A percentile compares a stretch with the other conserved stretches of the same genome.
phyloP scores from a whole-genome alignment of 2,888 invertebrate species.

The Melangyna quadrimaculata region DNA sequence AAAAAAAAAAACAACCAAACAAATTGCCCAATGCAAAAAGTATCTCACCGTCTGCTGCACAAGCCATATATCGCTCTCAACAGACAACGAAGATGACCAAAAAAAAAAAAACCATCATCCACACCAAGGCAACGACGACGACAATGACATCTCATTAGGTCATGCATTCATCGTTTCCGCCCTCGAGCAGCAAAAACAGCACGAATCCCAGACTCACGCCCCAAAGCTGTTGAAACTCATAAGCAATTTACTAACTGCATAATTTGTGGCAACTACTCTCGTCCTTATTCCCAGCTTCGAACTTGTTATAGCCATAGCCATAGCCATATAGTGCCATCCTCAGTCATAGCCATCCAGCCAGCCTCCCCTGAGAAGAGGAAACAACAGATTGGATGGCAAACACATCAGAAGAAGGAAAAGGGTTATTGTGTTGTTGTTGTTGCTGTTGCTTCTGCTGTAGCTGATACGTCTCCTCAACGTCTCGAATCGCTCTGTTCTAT shows the following conservation, averaged over 20 bases:
- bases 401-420: slow-evolving; percentile 31
- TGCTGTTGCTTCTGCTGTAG: not conserved
- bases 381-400: slow-evolving; percentile 51
- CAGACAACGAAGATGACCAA: not conserved
- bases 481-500: not conserved
- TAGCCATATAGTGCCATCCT: not conserved
- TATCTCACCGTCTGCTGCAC: slow-evolving; percentile 19
- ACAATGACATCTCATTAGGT: slow-evolving; percentile 67
- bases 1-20: not conserved
- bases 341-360: not conserved
- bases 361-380: slow-evolving; percentile 47
- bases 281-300: slow-evolving; percentile 39
- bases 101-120: not conserved
- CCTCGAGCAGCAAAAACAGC: slow-evolving; percentile 41
- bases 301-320: not conserved
- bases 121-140: slow-evolving; percentile 20
- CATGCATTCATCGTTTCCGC: slow-evolving; percentile 62
- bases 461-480: slow-evolving; percentile 1
- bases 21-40: not conserved
- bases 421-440: slow-evolving; percentile 13
- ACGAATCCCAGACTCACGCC: slow-evolving; percentile 53
- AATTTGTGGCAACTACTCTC: slow-evolving; percentile 51
- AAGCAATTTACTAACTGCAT: slow-evolving; percentile 65
- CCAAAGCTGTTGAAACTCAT: slow-evolving; percentile 62
- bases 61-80: not conserved